Evolutionary conservation across 1,140 invertebrate species (phyloP).

Genomic region (Nymphalis io): DNA sequence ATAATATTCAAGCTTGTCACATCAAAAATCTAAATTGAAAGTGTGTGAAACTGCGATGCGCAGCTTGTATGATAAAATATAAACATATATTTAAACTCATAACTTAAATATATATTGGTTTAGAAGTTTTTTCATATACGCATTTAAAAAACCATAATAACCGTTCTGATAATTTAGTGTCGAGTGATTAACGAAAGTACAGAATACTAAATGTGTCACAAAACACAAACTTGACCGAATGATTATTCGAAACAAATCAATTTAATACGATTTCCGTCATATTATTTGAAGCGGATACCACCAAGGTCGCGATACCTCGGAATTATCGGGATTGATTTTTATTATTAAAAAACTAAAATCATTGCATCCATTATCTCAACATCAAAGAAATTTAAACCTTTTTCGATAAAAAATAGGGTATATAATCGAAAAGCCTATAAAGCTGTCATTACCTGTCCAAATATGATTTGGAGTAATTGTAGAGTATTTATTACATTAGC

Average conservation of each 20-base stretch:
- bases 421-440: background rate
- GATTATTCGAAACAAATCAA: background rate
- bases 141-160: too few relatives aligned
- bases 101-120: too few relatives aligned
- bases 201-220: too few relatives aligned
- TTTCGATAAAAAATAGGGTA: background rate
- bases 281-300: constrained; percentile 55
- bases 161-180: too few relatives aligned
- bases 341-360: constrained; percentile 15
- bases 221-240: background rate
- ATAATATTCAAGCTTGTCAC: too few relatives aligned
- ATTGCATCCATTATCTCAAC: background rate
- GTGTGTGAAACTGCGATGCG: too few relatives aligned
- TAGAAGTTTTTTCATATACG: too few relatives aligned
- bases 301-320: constrained; percentile 45
- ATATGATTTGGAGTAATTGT: constrained; percentile 9
- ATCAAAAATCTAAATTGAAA: too few relatives aligned
- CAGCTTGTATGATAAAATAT: too few relatives aligned
- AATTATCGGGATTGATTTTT: constrained; percentile 15
- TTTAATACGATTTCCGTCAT: constrained; percentile 44
- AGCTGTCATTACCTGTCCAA: background rate
- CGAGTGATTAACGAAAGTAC: too few relatives aligned
- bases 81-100: too few relatives aligned
- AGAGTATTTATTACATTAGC: constrained; percentile 8
- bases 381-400: background rate